A percentile compares a stretch with the other conserved stretches of the same genome.
These are phyloP conservation scores for Zosterops pallidus DNA, from an alignment of 2,113 vertebrate species.

Conservation along the genomic window DNA sequence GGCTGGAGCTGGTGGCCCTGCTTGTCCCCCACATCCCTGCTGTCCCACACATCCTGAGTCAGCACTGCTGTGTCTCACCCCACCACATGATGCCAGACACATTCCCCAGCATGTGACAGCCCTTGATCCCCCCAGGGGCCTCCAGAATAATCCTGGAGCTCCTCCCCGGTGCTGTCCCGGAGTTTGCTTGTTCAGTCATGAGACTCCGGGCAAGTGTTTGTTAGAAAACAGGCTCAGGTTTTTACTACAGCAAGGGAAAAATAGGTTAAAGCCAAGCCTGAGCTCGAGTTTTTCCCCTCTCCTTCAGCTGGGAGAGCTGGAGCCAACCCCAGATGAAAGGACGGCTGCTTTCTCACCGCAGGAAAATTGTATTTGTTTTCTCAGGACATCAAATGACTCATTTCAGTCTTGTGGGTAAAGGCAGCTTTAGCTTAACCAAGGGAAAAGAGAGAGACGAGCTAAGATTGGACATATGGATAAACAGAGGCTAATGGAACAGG, in stretches of 20 bases:
- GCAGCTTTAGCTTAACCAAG: slow-evolving; percentile 45
- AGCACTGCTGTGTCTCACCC: slow-evolving; percentile 31
- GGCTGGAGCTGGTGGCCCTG: not conserved
- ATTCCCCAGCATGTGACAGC: slow-evolving; percentile 35
- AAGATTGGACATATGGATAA: slow-evolving; percentile 47
- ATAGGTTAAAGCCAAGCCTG: not conserved
- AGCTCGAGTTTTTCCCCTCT: not conserved
- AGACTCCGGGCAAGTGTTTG: slow-evolving; percentile 20
- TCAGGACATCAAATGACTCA: slow-evolving; percentile 69
- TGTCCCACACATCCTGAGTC: slow-evolving; percentile 21
- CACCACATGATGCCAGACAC: not conserved
- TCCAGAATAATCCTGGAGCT: not conserved
- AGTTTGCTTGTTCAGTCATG: slow-evolving; percentile 24
- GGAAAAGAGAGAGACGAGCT: not conserved
- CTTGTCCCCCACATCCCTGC: not conserved
- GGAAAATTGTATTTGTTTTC: slow-evolving; percentile 72
- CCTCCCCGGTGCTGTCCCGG: slow-evolving; percentile 22
- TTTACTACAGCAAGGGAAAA: slow-evolving; percentile 31
- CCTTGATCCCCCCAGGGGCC: not conserved
- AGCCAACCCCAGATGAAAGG: slow-evolving; percentile 30
- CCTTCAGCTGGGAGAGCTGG: slow-evolving; percentile 4
- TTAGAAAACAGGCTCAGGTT: slow-evolving; percentile 34
- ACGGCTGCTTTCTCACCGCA: slow-evolving; percentile 40
- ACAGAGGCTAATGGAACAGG: slow-evolving; percentile 56
- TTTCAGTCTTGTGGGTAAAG: slow-evolving; percentile 49